phyloP scores from a whole-genome alignment of 2,888 invertebrate species.

The Athalia cordata region DNA sequence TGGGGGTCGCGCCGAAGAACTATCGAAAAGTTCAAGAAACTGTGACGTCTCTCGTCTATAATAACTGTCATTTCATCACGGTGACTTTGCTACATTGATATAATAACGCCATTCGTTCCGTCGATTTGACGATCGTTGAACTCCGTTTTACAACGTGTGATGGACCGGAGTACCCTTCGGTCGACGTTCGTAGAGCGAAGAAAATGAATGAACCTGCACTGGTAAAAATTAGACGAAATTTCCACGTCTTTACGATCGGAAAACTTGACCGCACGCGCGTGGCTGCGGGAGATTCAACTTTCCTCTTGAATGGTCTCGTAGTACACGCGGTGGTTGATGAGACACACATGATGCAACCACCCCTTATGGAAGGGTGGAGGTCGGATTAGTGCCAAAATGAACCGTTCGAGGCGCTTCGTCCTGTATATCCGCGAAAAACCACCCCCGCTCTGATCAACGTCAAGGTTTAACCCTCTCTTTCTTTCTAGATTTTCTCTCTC shows the following conservation, averaged over 20 bases:
- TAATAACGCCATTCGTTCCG: constrained; percentile 20
- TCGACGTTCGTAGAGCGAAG: neutral
- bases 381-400: constrained; percentile 14
- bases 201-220: neutral
- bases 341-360: too few relatives aligned
- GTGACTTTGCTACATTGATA: neutral
- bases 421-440: neutral
- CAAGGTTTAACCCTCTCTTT: constrained; percentile 24
- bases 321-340: constrained; percentile 5
- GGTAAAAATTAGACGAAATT: neutral
- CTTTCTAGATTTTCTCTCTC: constrained; percentile 27
- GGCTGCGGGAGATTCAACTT: neutral
- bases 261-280: constrained; percentile 1
- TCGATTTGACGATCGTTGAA: constrained; percentile 33
- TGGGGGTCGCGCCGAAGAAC: too few relatives aligned
- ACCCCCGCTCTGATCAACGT: constrained; percentile 5
- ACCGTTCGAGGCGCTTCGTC: constrained; percentile 14
- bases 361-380: too few relatives aligned
- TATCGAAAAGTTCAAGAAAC: too few relatives aligned
- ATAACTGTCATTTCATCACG: neutral
- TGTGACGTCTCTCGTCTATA: too few relatives aligned
- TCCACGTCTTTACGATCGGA: too few relatives aligned
- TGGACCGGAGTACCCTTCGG: neutral
- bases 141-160: neutral
- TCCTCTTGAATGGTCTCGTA: constrained; percentile 32